Conservation (phyloP, 2,113 vertebrate species). For the Limnothrissa miodon region DNA sequence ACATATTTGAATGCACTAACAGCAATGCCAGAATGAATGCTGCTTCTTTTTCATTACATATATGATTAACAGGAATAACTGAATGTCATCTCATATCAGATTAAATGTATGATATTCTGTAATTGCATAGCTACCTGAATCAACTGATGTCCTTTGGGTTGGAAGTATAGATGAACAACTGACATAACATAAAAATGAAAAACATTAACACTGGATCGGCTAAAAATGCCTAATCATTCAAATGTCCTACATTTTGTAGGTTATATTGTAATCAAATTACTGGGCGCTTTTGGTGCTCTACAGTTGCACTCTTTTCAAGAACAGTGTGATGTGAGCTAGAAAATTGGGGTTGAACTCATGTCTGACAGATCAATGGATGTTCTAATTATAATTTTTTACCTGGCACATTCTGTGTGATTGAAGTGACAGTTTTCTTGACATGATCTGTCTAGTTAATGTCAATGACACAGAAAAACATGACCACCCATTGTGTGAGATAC, state of each 20-base stretch:
- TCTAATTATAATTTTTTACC: background rate
- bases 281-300: too few relatives aligned
- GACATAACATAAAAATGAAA: background rate
- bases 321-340: background rate
- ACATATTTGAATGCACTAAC: conserved; percentile 26
- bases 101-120: background rate
- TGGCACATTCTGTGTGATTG: background rate
- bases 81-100: background rate
- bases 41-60: conserved; percentile 16
- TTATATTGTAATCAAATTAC: background rate
- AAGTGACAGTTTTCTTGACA: background rate
- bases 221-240: too few relatives aligned
- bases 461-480: background rate
- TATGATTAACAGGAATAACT: conserved; percentile 32
- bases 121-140: background rate
- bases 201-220: too few relatives aligned
- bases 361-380: background rate
- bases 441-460: background rate
- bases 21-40: conserved; percentile 12
- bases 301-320: background rate
- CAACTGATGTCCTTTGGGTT: background rate
- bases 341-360: background rate
- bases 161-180: background rate
- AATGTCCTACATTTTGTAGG: background rate
- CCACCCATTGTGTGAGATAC: background rate